Evolutionary conservation across 2,888 invertebrate genomes (phyloP), one percentile per base, ranked within the genome.

Genomic region (Diogma glabrata): DNA sequence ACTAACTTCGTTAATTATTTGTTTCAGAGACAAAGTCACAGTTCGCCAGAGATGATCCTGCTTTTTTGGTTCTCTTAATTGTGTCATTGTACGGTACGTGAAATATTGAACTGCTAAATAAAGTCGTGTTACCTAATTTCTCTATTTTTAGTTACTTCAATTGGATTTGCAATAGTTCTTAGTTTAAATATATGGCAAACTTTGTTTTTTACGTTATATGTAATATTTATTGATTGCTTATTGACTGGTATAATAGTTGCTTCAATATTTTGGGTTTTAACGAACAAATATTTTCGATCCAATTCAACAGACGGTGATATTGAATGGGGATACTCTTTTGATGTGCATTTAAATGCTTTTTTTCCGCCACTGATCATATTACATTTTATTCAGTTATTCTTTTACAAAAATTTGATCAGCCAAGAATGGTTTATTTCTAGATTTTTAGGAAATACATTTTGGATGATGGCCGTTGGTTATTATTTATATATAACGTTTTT

Each of bases 271-370:
- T 96, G 96, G 96, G 86, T 74, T 70, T 74, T 72, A n/a, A 61
- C 66, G 26, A 70, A 70, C 57, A 64, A 66, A 49, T 69, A 65
- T 52, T 58, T 70, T 23, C 61, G 68, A 10, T 62, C 58, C 28
- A 70, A 60, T 51, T 63, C 57, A 51, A 52, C 65, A 7, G 68
- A 68, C 50, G 64, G 66, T 0, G 69, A 67, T 51, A 91, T 96
- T 59, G 97, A 99, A 71, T 99, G 97, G 97, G 97, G 91, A 5
- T 99, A 94, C 71, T 87, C 93, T 16, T 99, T 99, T 71, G 97
- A 99, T 70, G 92, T 99, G 5, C 97, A 99, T 73, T 78, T 99
- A 60, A 99, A 99, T 73, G 97, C 97, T 3, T 93, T 95, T 71
- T 96, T 96, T 71, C 97, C 97, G n/a, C 84, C 95, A 2, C 76